These are phyloP conservation scores for Cyclophora albipunctata DNA, from an alignment of 2,888 invertebrate species.

Conservation along the genomic window DNA sequence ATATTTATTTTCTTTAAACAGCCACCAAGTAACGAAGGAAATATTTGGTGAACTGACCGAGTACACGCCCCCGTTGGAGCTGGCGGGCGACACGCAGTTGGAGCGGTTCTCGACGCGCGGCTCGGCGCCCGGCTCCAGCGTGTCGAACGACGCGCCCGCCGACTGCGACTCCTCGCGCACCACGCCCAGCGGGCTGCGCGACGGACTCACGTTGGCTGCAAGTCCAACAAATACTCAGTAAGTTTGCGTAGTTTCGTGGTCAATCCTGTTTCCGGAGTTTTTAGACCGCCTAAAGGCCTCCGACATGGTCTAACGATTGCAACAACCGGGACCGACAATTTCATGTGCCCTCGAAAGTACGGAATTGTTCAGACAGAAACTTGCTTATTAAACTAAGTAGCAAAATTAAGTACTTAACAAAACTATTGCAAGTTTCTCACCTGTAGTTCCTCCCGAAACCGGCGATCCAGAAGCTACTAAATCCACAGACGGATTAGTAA, in stretches of 20 bases:
- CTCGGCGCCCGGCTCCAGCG: slow-evolving; percentile 62
- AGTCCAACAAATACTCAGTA: not conserved
- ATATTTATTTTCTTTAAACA: too few relatives aligned
- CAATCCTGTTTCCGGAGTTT: too few relatives aligned
- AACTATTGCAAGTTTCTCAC: slow-evolving; percentile 25
- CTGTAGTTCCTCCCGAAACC: slow-evolving; percentile 59
- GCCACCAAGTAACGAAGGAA: too few relatives aligned
- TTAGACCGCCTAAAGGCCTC: too few relatives aligned
- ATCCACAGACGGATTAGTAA: slow-evolving; percentile 83
- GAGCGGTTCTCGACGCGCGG: slow-evolving; percentile 68
- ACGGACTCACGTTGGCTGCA: slow-evolving; percentile 66
- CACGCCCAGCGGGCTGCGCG: slow-evolving; percentile 71
- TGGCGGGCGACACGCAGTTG: slow-evolving; percentile 88
- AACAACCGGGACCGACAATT: too few relatives aligned
- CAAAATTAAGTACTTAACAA: too few relatives aligned
- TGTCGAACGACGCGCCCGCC: slow-evolving; percentile 64
- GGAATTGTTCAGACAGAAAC: too few relatives aligned
- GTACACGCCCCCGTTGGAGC: slow-evolving; percentile 93
- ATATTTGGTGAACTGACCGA: slow-evolving; percentile 78
- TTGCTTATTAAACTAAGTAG: too few relatives aligned
- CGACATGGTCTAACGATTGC: too few relatives aligned
- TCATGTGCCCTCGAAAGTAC: too few relatives aligned
- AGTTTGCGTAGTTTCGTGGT: too few relatives aligned
- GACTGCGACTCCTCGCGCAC: slow-evolving; percentile 77
- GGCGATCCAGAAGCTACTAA: slow-evolving; percentile 68